Conservation (phyloP, 2,113 vertebrate species). For the Megaceryle torquata region DNA sequence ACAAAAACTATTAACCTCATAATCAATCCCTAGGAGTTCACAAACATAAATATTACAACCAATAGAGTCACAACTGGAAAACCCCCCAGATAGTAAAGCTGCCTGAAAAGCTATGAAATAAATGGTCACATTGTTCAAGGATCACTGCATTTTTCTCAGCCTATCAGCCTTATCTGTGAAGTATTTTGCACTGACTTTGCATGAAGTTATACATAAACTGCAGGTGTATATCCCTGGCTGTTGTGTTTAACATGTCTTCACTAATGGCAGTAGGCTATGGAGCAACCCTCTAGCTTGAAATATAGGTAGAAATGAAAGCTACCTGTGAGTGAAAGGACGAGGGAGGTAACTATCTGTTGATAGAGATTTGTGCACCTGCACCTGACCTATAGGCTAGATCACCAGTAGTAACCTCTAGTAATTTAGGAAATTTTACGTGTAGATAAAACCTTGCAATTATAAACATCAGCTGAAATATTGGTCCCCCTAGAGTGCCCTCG, state of each 20-base stretch:
- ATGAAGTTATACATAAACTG: background rate
- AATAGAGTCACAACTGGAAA: background rate
- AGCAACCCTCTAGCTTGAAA: background rate
- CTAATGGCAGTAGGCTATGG: background rate
- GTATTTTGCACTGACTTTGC: background rate
- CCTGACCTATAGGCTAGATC: background rate
- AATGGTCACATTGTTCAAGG: background rate
- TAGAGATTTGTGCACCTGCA: background rate
- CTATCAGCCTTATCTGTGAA: background rate
- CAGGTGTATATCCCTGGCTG: background rate
- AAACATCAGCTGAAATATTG: background rate
- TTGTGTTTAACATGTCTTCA: background rate
- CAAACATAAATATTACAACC: background rate
- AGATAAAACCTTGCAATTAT: background rate
- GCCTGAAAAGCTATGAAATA: background rate
- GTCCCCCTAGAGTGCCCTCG: background rate
- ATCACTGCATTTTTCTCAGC: background rate
- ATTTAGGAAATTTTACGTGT: background rate
- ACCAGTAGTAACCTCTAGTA: background rate
- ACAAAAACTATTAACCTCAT: background rate
- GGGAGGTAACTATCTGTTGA: background rate
- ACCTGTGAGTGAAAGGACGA: background rate
- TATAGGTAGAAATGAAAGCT: rapidly evolving
- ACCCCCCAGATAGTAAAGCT: background rate
- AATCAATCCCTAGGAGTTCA: background rate